Conservation (phyloP, 2,888 invertebrate genomes). For the Apodemia mormo region DNA sequence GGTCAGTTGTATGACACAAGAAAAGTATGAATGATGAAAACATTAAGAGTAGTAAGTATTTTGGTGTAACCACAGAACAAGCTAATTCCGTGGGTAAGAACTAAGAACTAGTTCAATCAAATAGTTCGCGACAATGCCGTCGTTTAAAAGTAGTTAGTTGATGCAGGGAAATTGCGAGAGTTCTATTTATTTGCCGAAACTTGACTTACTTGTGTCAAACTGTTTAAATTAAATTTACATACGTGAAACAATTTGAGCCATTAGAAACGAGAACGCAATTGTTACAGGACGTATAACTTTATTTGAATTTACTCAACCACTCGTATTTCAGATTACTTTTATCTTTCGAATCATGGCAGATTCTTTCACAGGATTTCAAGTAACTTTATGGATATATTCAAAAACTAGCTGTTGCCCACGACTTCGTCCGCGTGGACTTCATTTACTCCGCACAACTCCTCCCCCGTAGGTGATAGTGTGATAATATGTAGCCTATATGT, state of each 20-base stretch:
- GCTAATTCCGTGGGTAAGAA: too few species aligned
- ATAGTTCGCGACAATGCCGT: neutral
- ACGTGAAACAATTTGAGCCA: neutral
- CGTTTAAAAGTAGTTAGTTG: slow-evolving; percentile 3
- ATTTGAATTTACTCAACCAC: neutral
- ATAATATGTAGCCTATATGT: too few species aligned
- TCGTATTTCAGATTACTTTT: neutral
- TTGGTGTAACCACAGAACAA: too few species aligned
- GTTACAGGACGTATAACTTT: neutral
- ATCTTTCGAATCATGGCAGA: neutral
- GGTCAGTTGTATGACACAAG: neutral
- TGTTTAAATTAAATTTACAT: slow-evolving; percentile 16
- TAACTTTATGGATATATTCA: neutral
- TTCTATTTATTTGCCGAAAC: slow-evolving; percentile 18
- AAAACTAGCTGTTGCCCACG: too few species aligned
- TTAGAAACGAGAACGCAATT: neutral
- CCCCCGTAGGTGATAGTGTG: too few species aligned
- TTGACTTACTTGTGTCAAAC: slow-evolving; percentile 16
- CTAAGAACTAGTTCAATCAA: neutral
- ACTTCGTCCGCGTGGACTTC: too few species aligned
- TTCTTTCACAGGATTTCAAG: neutral
- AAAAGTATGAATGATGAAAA: too few species aligned
- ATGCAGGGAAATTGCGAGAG: slow-evolving; percentile 7
- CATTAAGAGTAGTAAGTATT: too few species aligned
- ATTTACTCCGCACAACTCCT: too few species aligned